phyloP scores from a whole-genome alignment of 2,797 vertebrate genomes.

The Gymnoscopelus braueri region DNA sequence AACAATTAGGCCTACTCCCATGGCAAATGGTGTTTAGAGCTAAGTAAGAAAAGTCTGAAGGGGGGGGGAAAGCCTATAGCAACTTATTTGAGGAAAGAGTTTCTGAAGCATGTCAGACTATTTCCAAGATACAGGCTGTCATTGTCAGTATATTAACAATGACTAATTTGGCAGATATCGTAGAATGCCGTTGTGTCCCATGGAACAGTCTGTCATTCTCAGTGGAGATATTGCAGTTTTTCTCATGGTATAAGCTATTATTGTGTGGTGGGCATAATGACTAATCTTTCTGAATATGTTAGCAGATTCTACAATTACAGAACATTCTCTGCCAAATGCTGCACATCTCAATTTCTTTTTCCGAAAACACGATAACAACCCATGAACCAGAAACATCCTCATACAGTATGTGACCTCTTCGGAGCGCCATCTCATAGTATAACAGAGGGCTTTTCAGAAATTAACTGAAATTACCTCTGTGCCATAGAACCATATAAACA shows the following conservation, averaged over 20 bases:
- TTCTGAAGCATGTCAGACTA: too few species aligned
- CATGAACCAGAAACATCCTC: slow-evolving; percentile 54
- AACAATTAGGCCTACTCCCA: slow-evolving; percentile 39
- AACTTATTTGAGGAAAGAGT: not conserved
- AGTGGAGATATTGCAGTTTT: not conserved
- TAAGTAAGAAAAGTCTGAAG: slow-evolving; percentile 8
- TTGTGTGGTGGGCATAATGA: slow-evolving; percentile 24
- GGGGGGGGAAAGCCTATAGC: not conserved
- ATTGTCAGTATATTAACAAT: not conserved
- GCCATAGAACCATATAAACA: slow-evolving; percentile 46
- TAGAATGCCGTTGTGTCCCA: not conserved
- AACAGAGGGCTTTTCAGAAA: slow-evolving; percentile 68
- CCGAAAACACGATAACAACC: slow-evolving; percentile 51
- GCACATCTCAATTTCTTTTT: not conserved
- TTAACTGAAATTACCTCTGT: slow-evolving; percentile 67
- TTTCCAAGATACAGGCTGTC: too few species aligned
- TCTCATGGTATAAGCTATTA: not conserved
- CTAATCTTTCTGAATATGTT: slow-evolving; percentile 31
- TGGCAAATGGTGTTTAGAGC: slow-evolving; percentile 25
- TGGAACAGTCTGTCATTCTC: not conserved
- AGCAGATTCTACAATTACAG: slow-evolving; percentile 23
- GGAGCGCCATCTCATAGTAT: slow-evolving; percentile 59
- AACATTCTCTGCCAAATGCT: slow-evolving; percentile 38
- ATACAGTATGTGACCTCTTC: slow-evolving; percentile 46
- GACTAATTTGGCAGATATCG: not conserved